Percentiles rank a stretch among this genome's conserved stretches.
Conservation (phyloP, 2,888 invertebrate species). For the Mellilla xanthometata region DNA sequence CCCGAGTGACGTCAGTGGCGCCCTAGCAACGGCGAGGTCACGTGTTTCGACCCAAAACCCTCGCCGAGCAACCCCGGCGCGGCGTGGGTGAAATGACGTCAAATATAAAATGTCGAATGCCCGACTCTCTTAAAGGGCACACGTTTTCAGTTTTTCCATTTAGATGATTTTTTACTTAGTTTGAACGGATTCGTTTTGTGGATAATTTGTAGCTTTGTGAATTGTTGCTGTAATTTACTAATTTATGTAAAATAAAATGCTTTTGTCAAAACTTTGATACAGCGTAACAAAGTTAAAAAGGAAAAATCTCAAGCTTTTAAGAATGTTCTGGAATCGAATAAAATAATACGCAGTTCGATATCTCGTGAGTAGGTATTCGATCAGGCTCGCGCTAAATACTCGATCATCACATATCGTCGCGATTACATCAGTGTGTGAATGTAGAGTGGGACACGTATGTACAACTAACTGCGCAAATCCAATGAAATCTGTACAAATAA, state of each 20-base stretch:
- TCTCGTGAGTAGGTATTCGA: constrained; percentile 9
- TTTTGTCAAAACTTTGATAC: constrained; percentile 3
- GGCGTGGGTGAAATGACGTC: constrained; percentile 44
- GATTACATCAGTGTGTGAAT: constrained; percentile 61
- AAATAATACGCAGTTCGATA: not conserved
- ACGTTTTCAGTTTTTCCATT: constrained; percentile 15
- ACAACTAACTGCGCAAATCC: constrained; percentile 66
- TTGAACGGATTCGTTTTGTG: constrained; percentile 12
- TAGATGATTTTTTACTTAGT: constrained; percentile 32
- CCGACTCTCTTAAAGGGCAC: constrained; percentile 33
- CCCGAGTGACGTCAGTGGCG: constrained; percentile 61
- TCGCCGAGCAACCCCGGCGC: constrained; percentile 25
- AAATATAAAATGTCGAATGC: constrained; percentile 36
- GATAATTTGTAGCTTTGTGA: constrained; percentile 17
- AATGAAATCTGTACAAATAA: constrained; percentile 72
- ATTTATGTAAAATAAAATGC: not conserved
- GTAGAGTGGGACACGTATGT: constrained; percentile 19
- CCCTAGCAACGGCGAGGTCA: constrained; percentile 40
- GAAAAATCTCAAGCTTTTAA: not conserved
- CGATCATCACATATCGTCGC: constrained; percentile 18
- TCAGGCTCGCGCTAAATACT: constrained; percentile 20
- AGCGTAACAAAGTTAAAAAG: constrained; percentile 1
- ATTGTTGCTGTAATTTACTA: constrained; percentile 4
- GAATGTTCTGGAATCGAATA: constrained; percentile 1
- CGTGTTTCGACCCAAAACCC: constrained; percentile 39